Conservation (phyloP, 2,888 invertebrate genomes). For the Epistrophella euchroma region DNA sequence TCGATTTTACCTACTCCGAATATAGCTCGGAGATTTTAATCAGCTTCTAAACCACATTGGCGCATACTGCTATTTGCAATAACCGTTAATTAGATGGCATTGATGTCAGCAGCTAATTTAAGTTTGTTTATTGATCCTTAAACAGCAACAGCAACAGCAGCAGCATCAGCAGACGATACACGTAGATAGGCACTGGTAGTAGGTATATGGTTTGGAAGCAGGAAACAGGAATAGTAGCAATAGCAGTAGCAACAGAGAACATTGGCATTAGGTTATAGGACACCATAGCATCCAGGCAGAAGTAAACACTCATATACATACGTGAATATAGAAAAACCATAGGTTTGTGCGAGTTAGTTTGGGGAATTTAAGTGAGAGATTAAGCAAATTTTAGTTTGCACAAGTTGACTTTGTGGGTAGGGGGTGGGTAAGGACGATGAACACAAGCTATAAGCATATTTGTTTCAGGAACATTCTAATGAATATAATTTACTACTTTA, state of each 20-base stretch:
- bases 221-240: conserved; percentile 2
- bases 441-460: neutral
- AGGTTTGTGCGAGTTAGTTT: conserved; percentile 42
- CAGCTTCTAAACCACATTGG: conserved; percentile 72
- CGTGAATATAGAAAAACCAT: conserved; percentile 7
- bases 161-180: conserved; percentile 6
- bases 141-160: conserved; percentile 11
- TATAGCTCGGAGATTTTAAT: conserved; percentile 70
- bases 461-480: conserved; percentile 31
- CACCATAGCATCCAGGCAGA: conserved; percentile 11
- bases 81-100: conserved; percentile 75
- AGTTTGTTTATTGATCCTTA: conserved; percentile 75
- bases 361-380: conserved; percentile 73
- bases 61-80: conserved; percentile 73
- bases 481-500: conserved; percentile 68
- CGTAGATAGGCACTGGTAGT: neutral
- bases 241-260: conserved; percentile 19
- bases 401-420: conserved; percentile 16
- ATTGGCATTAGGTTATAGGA: conserved; percentile 29
- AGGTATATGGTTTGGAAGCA: conserved; percentile 2
- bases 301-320: neutral
- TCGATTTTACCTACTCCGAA: conserved; percentile 3
- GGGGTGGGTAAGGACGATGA: neutral
- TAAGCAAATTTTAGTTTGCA: conserved; percentile 59
- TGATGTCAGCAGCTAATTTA: conserved; percentile 75